Conservation (phyloP, 1,140 invertebrate species). For the Drosophila grimshawi region DNA sequence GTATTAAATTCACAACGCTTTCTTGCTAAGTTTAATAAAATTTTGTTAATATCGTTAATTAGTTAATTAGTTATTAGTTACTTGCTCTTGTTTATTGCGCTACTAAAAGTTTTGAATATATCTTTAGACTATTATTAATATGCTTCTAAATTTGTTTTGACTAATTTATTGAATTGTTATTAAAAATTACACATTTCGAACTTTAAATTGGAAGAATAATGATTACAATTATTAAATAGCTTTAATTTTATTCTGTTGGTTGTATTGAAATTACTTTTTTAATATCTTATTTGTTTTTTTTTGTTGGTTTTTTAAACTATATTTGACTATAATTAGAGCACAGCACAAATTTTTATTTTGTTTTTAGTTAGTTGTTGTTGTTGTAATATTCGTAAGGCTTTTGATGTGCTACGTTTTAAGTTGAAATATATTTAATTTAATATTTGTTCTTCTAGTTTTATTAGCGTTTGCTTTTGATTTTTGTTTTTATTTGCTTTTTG, state of each 20-base stretch:
- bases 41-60: conserved; percentile 42
- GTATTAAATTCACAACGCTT: conserved; percentile 74
- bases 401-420: conserved; percentile 65
- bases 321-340: conserved; percentile 69
- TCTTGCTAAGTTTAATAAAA: conserved; percentile 63
- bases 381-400: conserved; percentile 59
- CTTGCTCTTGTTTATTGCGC: conserved; percentile 21
- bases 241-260: conserved; percentile 15
- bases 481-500: conserved; percentile 32
- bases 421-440: conserved; percentile 50
- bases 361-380: conserved; percentile 25
- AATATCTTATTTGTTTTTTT: neutral
- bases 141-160: conserved; percentile 44
- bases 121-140: conserved; percentile 9
- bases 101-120: conserved; percentile 60
- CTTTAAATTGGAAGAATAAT: conserved; percentile 79
- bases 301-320: conserved; percentile 1
- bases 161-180: conserved; percentile 48
- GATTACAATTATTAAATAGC: conserved; percentile 67
- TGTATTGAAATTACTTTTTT: conserved; percentile 18
- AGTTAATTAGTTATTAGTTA: conserved; percentile 25
- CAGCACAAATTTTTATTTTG: conserved; percentile 69
- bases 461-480: conserved; percentile 22
- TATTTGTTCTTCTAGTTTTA: conserved; percentile 9
- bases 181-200: conserved; percentile 72